These are phyloP conservation scores for Momotus momota DNA, from an alignment of 2,797 vertebrate species.

Conservation along the genomic window DNA sequence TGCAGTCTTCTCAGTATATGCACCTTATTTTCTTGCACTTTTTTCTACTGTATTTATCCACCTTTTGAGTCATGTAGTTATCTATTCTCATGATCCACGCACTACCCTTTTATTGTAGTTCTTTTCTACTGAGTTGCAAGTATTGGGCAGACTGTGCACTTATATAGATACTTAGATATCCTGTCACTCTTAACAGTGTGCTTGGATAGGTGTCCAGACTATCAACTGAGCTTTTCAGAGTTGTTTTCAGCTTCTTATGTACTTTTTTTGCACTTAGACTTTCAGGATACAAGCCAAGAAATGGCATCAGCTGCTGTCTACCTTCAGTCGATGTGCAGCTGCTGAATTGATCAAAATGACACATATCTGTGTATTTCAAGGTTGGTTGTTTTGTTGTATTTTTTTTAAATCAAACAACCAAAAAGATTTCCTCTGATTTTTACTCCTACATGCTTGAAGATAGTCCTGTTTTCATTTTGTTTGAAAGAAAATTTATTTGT, in stretches of 20 bases:
- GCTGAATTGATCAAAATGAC: neutral
- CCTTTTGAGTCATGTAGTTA: neutral
- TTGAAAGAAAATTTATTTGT: neutral
- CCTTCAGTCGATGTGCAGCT: neutral
- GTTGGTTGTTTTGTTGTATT: neutral
- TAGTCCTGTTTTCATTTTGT: neutral
- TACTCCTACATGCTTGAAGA: neutral
- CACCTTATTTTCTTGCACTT: neutral
- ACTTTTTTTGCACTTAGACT: neutral
- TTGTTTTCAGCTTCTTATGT: neutral
- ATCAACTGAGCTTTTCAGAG: neutral
- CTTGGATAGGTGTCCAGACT: neutral
- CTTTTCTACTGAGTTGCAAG: neutral
- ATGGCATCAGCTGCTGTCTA: neutral
- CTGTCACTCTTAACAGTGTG: neutral
- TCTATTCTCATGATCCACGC: neutral
- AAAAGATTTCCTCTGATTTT: neutral
- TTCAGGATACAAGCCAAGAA: neutral
- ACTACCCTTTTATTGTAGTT: neutral
- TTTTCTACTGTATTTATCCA: neutral
- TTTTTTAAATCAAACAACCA: neutral
- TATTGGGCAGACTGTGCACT: neutral
- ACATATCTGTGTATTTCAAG: neutral
- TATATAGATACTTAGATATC: rapidly evolving
- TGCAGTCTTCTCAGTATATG: neutral